Conservation (phyloP, 1,140 invertebrate species). For the silkworm (Bombyx mori) region DNA sequence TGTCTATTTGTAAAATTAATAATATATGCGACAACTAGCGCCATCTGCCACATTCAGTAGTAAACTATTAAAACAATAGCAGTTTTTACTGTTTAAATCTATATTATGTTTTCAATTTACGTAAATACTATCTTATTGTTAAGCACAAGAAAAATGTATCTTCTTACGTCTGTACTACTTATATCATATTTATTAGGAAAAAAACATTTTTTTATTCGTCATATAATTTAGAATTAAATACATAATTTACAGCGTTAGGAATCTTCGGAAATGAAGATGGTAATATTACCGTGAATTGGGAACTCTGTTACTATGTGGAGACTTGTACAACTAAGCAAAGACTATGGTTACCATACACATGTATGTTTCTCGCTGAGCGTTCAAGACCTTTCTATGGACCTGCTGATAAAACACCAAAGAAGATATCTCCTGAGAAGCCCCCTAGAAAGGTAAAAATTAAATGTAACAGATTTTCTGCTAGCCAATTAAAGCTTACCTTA, state of each 20-base stretch:
- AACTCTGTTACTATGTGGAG: constrained; percentile 58
- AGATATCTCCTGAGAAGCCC: not conserved
- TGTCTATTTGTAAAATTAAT: no score
- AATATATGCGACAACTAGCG: no score
- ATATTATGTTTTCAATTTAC: no score
- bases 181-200: no score
- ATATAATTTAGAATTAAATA: not conserved
- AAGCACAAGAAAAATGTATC: no score
- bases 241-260: constrained; percentile 37
- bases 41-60: no score
- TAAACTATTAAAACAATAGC: no score
- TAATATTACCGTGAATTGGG: constrained; percentile 28
- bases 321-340: constrained; percentile 25
- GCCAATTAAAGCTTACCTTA: no score
- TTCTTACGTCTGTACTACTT: no score
- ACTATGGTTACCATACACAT: constrained; percentile 59
- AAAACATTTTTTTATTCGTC: not conserved
- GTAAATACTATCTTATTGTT: no score
- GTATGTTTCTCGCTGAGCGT: constrained; percentile 42
- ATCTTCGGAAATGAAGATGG: constrained; percentile 37
- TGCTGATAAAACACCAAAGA: constrained; percentile 12
- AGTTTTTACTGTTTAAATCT: no score
- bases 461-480: not conserved
- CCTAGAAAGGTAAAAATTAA: constrained; percentile 36
- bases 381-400: constrained; percentile 55